phyloP scores from a whole-genome alignment of 2,888 invertebrate species.

The Timandra comae region DNA sequence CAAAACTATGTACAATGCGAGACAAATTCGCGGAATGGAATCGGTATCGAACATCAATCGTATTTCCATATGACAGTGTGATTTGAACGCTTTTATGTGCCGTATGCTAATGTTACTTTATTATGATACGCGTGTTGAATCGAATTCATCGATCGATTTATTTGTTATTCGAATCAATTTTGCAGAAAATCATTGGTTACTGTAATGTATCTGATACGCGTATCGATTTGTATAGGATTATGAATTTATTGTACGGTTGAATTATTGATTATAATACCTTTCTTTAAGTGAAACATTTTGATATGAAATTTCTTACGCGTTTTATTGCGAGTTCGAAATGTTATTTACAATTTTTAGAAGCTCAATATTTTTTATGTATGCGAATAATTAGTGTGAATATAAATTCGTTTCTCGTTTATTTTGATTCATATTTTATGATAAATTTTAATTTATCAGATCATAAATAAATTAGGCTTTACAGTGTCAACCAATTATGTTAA shows the following conservation, averaged over 20 bases:
- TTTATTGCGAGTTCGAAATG: no score
- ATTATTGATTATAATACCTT: not conserved
- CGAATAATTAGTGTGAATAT: no score
- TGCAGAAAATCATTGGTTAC: slow-evolving; percentile 32
- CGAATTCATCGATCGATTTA: slow-evolving; percentile 31
- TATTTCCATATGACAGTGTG: slow-evolving; percentile 53
- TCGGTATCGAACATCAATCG: slow-evolving; percentile 50
- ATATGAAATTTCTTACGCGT: no score
- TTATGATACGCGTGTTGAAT: slow-evolving; percentile 38
- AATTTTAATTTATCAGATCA: no score
- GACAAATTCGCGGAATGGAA: slow-evolving; percentile 60
- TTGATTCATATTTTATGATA: no score
- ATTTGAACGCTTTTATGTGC: slow-evolving; percentile 27
- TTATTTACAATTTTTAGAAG: no score
- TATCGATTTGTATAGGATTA: slow-evolving; percentile 7
- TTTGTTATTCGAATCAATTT: slow-evolving; percentile 35
- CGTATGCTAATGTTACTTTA: slow-evolving; percentile 47
- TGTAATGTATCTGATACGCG: slow-evolving; percentile 22
- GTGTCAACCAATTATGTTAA: no score
- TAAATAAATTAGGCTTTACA: no score
- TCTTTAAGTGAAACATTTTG: no score
- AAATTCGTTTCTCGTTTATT: no score
- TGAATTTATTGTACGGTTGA: slow-evolving; percentile 1
- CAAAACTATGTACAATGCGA: slow-evolving; percentile 53
- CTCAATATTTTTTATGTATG: no score